Percentiles rank a stretch among this genome's conserved stretches.
phyloP scores from a whole-genome alignment of 2,797 vertebrate species.

The Carapus acus region DNA sequence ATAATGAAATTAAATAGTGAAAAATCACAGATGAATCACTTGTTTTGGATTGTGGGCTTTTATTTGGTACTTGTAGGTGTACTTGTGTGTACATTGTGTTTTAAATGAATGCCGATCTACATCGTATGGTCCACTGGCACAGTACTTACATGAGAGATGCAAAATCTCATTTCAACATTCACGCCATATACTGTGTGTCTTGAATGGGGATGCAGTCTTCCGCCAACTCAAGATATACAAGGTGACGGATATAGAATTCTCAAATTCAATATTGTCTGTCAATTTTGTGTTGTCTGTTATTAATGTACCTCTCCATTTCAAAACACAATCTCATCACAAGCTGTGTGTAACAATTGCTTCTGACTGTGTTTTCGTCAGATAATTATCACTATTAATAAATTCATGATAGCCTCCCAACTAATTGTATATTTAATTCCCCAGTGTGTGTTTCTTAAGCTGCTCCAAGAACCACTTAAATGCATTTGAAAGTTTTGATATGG shows the following conservation, averaged over 20 bases:
- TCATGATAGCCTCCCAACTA: constrained; percentile 1
- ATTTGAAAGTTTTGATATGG: constrained; percentile 59
- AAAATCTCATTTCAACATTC: constrained; percentile 17
- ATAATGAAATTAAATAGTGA: too few relatives aligned
- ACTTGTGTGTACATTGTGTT: constrained; percentile 41
- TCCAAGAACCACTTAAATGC: constrained; percentile 68
- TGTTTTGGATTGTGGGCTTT: constrained; percentile 47
- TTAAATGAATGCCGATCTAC: constrained; percentile 38
- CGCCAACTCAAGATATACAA: too few relatives aligned
- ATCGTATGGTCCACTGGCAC: constrained; percentile 37
- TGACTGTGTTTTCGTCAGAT: constrained; percentile 24
- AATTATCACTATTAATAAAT: constrained; percentile 18
- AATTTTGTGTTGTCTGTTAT: constrained; percentile 43
- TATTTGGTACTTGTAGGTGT: constrained; percentile 51
- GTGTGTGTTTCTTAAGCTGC: constrained; percentile 62
- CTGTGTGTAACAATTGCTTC: constrained; percentile 69
- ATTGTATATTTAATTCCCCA: constrained; percentile 21
- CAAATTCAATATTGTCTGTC: constrained; percentile 34
- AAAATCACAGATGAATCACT: constrained; percentile 21
- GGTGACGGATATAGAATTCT: constrained; percentile 67
- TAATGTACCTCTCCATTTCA: constrained; percentile 35
- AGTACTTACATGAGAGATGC: constrained; percentile 24
- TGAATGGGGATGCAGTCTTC: too few relatives aligned
- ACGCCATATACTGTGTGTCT: too few relatives aligned
- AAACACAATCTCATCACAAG: constrained; percentile 29